Base-by-base conservation (phyloP, 1,140 invertebrate species). In the Trichonephila clavata region DNA sequence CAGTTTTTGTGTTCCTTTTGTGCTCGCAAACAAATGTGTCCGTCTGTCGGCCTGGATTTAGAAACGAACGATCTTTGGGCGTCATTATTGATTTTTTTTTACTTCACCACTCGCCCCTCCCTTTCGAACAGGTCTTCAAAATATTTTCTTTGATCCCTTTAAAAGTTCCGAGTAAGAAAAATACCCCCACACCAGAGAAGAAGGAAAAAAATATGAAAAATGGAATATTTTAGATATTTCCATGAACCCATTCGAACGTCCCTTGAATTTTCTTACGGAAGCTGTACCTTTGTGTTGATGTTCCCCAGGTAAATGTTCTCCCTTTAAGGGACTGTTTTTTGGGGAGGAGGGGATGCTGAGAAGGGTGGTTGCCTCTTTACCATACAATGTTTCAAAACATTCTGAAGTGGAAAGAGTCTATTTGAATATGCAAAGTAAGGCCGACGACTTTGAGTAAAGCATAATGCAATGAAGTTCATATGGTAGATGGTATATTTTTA, bases 11-110 rank as follows among this genome's bases (percentile, higher is more conserved):
- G 90, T 92, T 61, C 91, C 50, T 77, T 86, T 92, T 92, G 91
- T 92, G 61, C 61, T 86, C 61, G 60, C 68, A 86, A 92, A 92
- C 91, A 92, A 92, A 92, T 92, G 91, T 92, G 91, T 92, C 83
- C 61, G 81, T 83, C 90, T 84, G 80, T 86, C 91, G 84, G 8
- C 43, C 21, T n/a, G 91, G 91, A 92, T 92, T 92, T 92, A 86
- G 81, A 68, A 83, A 77, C 83, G 57, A 65, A 61, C 24, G 50
- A 92, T 92, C 63, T 92, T 50, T 92, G 63, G 61, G 43, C 91
- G 63, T 92, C 83, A 92, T 92, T 92, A 92, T 86, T 92, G 91
- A 92, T 92, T 20, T 80, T 18, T 50, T 27, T 63, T 61, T 65
- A 60, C 59, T 43, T 50, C 50, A 50, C 50, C 7, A 65, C 80